These are phyloP conservation scores for Ochotona princeps DNA, from an alignment of 2,113 vertebrate species.

Conservation along the genomic window DNA sequence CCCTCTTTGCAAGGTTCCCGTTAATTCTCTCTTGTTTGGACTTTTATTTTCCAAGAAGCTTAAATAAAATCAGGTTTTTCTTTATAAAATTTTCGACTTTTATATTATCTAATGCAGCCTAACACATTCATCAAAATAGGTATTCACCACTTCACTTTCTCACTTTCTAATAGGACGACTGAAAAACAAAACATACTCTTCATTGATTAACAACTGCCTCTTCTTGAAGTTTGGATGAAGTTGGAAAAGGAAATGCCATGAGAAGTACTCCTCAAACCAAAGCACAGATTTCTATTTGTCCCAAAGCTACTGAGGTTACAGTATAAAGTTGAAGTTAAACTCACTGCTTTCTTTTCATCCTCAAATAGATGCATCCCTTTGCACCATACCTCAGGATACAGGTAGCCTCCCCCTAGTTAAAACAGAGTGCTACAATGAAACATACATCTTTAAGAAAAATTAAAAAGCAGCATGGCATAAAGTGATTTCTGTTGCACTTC, in stretches of 20 bases:
- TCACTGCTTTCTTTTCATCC: background rate
- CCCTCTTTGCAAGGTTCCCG: no score
- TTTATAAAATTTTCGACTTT: no score
- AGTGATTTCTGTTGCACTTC: slow-evolving; percentile 24
- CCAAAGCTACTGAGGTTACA: background rate
- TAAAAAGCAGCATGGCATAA: background rate
- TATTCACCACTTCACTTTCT: no score
- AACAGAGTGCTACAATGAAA: background rate
- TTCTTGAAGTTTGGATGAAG: background rate
- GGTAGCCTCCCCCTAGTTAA: background rate
- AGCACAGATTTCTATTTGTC: background rate
- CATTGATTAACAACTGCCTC: background rate
- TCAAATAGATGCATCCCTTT: background rate
- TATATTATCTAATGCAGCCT: no score
- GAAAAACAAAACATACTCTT: background rate
- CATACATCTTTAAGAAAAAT: slow-evolving; percentile 3
- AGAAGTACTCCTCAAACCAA: background rate
- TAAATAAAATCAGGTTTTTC: no score
- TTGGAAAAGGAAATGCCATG: background rate
- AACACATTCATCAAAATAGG: background rate
- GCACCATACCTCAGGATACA: background rate
- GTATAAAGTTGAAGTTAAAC: background rate
- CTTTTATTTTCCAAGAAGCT: no score
- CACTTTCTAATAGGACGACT: background rate
- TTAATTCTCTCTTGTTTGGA: no score